phyloP scores from a whole-genome alignment of 2,797 vertebrate species.

The Cryptoprocta ferox region DNA sequence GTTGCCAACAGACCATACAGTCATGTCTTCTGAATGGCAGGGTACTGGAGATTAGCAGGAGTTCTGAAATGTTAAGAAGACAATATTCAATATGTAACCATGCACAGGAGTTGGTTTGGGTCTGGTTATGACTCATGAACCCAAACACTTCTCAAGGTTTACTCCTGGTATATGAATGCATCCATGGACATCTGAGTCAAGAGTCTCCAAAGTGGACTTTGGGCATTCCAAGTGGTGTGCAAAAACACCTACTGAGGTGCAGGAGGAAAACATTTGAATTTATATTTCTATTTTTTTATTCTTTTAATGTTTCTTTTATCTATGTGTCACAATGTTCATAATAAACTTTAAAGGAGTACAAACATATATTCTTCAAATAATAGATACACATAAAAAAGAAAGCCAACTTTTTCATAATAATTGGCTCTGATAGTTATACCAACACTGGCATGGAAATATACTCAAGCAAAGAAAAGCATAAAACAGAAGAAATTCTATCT shows the following conservation, averaged over 20 bases:
- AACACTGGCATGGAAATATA: background rate
- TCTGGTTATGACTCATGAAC: background rate
- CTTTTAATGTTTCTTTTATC: conserved; percentile 12
- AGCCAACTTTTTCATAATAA: background rate
- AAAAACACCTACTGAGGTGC: background rate
- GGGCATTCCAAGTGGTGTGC: background rate
- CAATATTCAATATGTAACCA: background rate
- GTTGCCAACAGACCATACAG: background rate
- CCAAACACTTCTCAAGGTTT: background rate
- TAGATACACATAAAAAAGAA: background rate
- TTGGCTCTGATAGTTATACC: background rate
- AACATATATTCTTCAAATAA: conserved; percentile 19
- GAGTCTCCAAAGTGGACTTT: background rate
- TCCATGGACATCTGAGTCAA: background rate
- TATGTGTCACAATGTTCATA: background rate
- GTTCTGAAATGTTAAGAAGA: background rate
- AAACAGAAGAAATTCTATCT: conserved; percentile 12
- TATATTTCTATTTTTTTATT: conserved; percentile 8
- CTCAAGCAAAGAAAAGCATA: background rate
- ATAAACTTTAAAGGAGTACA: background rate
- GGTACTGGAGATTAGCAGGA: background rate
- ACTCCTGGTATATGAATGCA: background rate
- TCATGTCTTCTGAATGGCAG: background rate
- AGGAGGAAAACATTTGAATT: background rate
- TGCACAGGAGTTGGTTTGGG: background rate